Percentiles rank a stretch among this genome's conserved stretches.
Conservation (phyloP, 2,797 vertebrate genomes). For the Lindbergichthys nudifrons region DNA sequence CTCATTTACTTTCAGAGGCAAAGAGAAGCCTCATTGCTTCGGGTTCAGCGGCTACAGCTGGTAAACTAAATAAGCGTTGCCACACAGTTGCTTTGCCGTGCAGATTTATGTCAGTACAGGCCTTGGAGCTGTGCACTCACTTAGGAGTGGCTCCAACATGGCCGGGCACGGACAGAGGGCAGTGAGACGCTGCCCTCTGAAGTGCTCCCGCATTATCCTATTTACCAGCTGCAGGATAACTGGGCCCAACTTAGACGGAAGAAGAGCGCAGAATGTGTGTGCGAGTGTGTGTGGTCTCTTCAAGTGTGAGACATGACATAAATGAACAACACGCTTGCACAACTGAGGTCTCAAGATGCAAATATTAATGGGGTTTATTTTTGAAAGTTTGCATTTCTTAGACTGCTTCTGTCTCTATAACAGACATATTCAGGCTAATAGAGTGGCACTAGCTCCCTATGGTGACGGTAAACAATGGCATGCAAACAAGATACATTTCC, state of each 20-base stretch:
- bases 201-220: constrained; percentile 59
- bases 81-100: constrained; percentile 60
- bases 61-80: constrained; percentile 68
- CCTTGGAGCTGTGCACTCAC: constrained; percentile 64
- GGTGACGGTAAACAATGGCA: constrained; percentile 66
- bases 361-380: constrained; percentile 69
- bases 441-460: constrained; percentile 68
- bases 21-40: constrained; percentile 63
- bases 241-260: constrained; percentile 54
- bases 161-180: constrained; percentile 52
- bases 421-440: constrained; percentile 75
- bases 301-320: constrained; percentile 48
- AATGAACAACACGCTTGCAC: constrained; percentile 46
- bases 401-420: constrained; percentile 45
- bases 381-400: constrained; percentile 58
- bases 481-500: constrained; percentile 48
- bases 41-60: constrained; percentile 71
- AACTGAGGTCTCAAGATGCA: constrained; percentile 62
- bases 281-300: constrained; percentile 11
- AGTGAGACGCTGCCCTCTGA: constrained; percentile 58
- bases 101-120: constrained; percentile 67
- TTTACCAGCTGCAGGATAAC: constrained; percentile 66
- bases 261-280: background rate
- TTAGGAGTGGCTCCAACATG: constrained; percentile 52
- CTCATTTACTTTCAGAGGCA: constrained; percentile 61